These are phyloP conservation scores for Drosophila pandora DNA, from an alignment of 1,140 invertebrate genomes.

Conservation along the genomic window DNA sequence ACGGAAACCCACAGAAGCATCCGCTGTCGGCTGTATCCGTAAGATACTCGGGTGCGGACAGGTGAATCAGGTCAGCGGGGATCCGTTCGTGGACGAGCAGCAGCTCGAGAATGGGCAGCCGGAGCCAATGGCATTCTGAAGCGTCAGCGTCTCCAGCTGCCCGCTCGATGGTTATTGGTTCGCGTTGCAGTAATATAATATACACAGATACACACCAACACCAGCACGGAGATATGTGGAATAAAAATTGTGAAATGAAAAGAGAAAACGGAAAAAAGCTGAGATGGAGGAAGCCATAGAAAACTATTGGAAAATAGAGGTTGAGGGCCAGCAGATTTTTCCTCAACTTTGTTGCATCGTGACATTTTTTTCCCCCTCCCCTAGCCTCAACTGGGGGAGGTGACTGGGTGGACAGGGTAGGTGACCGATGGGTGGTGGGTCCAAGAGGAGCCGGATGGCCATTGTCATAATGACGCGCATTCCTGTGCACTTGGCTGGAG, in stretches of 20 bases:
- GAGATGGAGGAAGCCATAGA: constrained; percentile 33
- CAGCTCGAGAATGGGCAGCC: constrained; percentile 37
- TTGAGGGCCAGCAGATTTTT: constrained; percentile 26
- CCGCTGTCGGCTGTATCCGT: constrained; percentile 34
- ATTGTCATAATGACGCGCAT: constrained; percentile 76
- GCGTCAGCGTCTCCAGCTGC: constrained; percentile 62
- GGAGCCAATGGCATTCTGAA: constrained; percentile 76
- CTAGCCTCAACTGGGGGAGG: not conserved
- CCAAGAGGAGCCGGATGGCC: constrained; percentile 9
- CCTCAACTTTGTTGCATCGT: constrained; percentile 71
- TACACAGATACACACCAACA: constrained; percentile 46
- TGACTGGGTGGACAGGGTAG: not conserved
- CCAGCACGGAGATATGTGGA: constrained; percentile 40
- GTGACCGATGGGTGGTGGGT: not conserved
- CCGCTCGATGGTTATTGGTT: constrained; percentile 82
- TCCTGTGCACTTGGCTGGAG: constrained; percentile 63
- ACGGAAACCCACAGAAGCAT: constrained; percentile 18
- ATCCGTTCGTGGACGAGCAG: constrained; percentile 11
- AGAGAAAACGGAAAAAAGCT: constrained; percentile 34
- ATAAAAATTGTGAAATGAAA: constrained; percentile 79
- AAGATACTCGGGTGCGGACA: constrained; percentile 53
- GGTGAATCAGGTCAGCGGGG: constrained; percentile 71
- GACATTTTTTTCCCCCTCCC: constrained; percentile 40
- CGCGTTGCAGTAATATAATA: constrained; percentile 81
- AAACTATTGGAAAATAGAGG: constrained; percentile 41